These are phyloP conservation scores for Carpatolechia fugitivella DNA, from an alignment of 2,888 invertebrate species.

Conservation along the genomic window DNA sequence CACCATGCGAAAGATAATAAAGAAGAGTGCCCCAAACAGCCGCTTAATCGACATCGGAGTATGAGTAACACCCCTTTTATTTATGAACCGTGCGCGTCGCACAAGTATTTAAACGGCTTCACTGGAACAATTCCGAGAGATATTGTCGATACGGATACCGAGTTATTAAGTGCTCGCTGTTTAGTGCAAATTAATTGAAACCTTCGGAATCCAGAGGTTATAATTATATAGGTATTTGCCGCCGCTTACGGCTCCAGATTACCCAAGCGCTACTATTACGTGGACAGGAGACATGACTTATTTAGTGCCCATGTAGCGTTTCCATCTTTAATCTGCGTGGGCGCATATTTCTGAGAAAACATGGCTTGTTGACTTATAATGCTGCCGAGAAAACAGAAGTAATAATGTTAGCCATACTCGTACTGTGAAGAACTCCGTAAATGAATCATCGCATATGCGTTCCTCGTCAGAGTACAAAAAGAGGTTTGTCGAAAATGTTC, in stretches of 20 bases:
- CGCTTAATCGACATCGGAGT: conserved; percentile 34
- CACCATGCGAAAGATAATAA: conserved; percentile 32
- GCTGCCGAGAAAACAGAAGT: conserved; percentile 75
- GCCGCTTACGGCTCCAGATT: conserved; percentile 50
- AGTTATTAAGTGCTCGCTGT: conserved; percentile 22
- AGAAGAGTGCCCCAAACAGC: conserved; percentile 29
- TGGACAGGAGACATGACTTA: conserved; percentile 68
- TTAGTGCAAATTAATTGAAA: conserved; percentile 39
- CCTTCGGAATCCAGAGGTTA: conserved; percentile 23
- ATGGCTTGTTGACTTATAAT: conserved; percentile 73
- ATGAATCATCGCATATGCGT: conserved; percentile 78
- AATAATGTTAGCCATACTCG: conserved; percentile 74
- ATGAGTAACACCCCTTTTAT: conserved; percentile 46
- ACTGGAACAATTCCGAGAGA: conserved; percentile 13
- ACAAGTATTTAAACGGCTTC: conserved; percentile 22
- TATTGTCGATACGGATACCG: conserved; percentile 19
- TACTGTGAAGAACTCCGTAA: conserved; percentile 71
- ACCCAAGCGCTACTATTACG: conserved; percentile 56
- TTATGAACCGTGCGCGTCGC: conserved; percentile 27
- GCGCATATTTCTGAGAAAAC: conserved; percentile 76
- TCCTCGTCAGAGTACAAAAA: conserved; percentile 72
- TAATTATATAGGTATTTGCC: conserved; percentile 37
- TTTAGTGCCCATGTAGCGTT: conserved; percentile 74
- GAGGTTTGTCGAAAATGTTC: conserved; percentile 75
- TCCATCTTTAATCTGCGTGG: conserved; percentile 77